These are phyloP conservation scores for Ichneumoninae sp. DNA, from an alignment of 2,888 invertebrate species.

Conservation along the genomic window DNA sequence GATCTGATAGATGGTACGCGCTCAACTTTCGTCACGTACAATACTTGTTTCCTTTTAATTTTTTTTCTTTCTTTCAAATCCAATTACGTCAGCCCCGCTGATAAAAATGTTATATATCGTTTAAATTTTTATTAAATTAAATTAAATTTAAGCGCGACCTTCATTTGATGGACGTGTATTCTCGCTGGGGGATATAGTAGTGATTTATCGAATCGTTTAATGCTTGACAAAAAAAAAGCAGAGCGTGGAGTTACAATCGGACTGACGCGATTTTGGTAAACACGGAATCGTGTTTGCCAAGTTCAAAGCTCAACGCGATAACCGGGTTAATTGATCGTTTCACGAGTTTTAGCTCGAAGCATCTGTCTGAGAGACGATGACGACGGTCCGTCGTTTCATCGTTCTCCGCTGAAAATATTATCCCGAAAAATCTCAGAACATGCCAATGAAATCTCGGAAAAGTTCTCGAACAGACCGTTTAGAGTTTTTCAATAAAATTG, in stretches of 20 bases:
- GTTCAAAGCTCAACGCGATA: constrained; percentile 75
- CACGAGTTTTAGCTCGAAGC: constrained; percentile 50
- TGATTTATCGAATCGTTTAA: constrained; percentile 17
- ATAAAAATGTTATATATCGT: constrained; percentile 1
- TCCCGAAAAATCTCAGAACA: not conserved
- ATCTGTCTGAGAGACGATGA: not conserved
- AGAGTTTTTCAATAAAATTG: not conserved
- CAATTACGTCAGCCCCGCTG: constrained; percentile 5
- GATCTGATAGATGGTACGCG: constrained; percentile 76
- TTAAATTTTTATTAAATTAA: not conserved
- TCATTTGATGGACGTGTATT: not conserved
- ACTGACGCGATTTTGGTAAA: constrained; percentile 74
- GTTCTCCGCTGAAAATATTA: not conserved
- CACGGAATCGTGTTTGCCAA: constrained; percentile 74
- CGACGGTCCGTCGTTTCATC: constrained; percentile 5
- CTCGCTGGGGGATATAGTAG: not conserved
- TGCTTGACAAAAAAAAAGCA: constrained; percentile 23
- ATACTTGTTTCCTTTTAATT: not conserved
- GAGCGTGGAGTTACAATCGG: constrained; percentile 71
- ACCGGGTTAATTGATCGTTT: constrained; percentile 73
- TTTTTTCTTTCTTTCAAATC: not conserved
- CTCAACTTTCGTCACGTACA: constrained; percentile 4
- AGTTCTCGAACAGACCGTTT: not conserved
- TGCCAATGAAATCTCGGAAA: not conserved
- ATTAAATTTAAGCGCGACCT: constrained; percentile 15